Base-by-base conservation (phyloP, 2,113 vertebrate genomes). In the Thunnus thynnus region DNA sequence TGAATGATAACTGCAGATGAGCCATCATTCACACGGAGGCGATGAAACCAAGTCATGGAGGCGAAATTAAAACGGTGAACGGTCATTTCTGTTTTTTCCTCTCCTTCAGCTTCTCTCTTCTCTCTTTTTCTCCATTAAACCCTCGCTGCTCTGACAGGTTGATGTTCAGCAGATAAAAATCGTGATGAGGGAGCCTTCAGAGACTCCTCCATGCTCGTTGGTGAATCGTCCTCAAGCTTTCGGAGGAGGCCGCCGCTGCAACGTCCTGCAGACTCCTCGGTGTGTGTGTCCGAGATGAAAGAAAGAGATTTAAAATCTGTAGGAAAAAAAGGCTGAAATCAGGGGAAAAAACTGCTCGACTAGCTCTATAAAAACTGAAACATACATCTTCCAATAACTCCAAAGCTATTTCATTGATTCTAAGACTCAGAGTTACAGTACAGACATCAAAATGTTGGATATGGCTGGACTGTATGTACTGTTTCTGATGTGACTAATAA, bases 121-220 rank as follows among this genome's bases (percentile, higher is more conserved):
- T 30, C 58, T 60, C 47, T 14, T 46, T 16, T 50, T 44, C 60
- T 75, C 70, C 17, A 51, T 63, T 52, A 58, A 60, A n/a, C 3
- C 5, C 58, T 58, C 20, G 0, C 51, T 46, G 51, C 41, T 25
- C 61, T 61, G 66, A 66, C 61, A 16, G 67, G 50, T 50, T 57
- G 80, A 77, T 71, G 76, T 64, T 13, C 25, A 8, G 63, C 66
- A 47, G 67, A 72, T 77, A 36, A 67, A 68, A 65, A 52, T 16
- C 17, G 2, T 50, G 25, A 58, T 36, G 52, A 58, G 32, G 22
- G 50, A 8, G 62, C n/a, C 44, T 64, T 47, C 44, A 47, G 41
- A 13, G 2, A 5, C 41, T 64, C 44, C 5, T 18, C 25, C 0
- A 6, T 3, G 5, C 22, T 30, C 56, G 13, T 1, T 9, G 56